Percentiles rank a stretch among this genome's conserved stretches.
Evolutionary conservation across 2,113 vertebrate genomes (phyloP).

Genomic region (Callopanchax toddi): DNA sequence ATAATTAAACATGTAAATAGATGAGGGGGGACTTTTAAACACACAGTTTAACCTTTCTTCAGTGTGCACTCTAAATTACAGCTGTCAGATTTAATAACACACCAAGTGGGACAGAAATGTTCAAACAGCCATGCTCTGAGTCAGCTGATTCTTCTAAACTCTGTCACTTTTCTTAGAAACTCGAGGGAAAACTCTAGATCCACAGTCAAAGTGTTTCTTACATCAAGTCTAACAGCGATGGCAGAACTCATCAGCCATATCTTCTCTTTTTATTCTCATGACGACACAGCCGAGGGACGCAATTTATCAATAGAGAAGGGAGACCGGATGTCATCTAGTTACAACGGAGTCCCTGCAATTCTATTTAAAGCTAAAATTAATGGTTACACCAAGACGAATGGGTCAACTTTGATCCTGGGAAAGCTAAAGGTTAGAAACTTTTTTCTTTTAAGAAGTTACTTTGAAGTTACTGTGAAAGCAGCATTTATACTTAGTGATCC

Average conservation of each 20-base stretch:
- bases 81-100: conserved; percentile 31
- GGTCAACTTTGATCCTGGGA: conserved; percentile 21
- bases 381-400: neutral
- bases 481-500: too few species aligned
- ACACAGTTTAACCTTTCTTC: conserved; percentile 10
- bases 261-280: conserved; percentile 3
- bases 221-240: neutral
- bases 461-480: too few species aligned
- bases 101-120: neutral
- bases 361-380: conserved; percentile 46
- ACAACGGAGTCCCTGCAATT: conserved; percentile 11
- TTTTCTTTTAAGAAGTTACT: too few species aligned
- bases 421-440: too few species aligned
- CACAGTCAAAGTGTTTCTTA: neutral
- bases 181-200: conserved; percentile 10
- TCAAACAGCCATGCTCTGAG: conserved; percentile 3
- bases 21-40: conserved; percentile 10
- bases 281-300: neutral
- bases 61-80: conserved; percentile 7
- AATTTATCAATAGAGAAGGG: conserved; percentile 24
- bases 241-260: conserved; percentile 1
- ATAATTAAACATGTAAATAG: conserved; percentile 40
- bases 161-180: neutral
- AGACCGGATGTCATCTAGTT: conserved; percentile 21
- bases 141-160: conserved; percentile 2